These are phyloP conservation scores for Echinometra lucunter DNA, from an alignment of 53 echinoderm and acorn worm species.

Conservation along the genomic window DNA sequence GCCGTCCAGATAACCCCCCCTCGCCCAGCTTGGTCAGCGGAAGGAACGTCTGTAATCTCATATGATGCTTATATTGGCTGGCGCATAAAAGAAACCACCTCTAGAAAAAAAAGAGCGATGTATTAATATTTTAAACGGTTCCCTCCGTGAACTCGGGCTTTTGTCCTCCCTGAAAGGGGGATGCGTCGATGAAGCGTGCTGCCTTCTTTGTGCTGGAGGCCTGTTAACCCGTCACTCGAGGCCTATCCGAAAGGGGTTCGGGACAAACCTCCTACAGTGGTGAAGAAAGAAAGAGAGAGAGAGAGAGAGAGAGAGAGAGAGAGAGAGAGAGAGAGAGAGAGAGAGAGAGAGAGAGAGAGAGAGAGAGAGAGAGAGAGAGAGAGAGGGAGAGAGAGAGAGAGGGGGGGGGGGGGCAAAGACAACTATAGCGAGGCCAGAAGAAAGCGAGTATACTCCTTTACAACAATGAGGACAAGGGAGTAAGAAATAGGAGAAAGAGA, in stretches of 20 bases:
- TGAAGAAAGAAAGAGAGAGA: not conserved
- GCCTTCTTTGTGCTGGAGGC: slow-evolving; percentile 18
- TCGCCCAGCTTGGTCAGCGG: not conserved
- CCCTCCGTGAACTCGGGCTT: slow-evolving; percentile 12
- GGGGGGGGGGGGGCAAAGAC: not conserved
- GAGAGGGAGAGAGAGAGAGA: not conserved
- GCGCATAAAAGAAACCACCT: slow-evolving; percentile 43
- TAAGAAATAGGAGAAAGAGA: not conserved
- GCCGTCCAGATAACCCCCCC: slow-evolving; percentile 6
- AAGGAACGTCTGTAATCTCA: not conserved
- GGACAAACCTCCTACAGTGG: not conserved
- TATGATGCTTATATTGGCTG: not conserved
- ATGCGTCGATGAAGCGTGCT: not conserved
- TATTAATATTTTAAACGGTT: slow-evolving; percentile 65
- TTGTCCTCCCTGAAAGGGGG: slow-evolving; percentile 2
- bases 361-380: not conserved
- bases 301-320: not conserved
- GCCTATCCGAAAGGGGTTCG: not conserved
- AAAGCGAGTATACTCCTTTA: no score
- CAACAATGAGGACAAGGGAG: no score
- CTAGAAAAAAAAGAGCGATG: slow-evolving; percentile 50
- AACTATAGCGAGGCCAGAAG: not conserved
- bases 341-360: not conserved
- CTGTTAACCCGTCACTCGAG: slow-evolving; percentile 6
- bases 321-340: not conserved